Evolutionary conservation across 2,888 invertebrate genomes (phyloP), one percentile per base, ranked within the genome.

Genomic region (Cecidostiba fungosa): DNA sequence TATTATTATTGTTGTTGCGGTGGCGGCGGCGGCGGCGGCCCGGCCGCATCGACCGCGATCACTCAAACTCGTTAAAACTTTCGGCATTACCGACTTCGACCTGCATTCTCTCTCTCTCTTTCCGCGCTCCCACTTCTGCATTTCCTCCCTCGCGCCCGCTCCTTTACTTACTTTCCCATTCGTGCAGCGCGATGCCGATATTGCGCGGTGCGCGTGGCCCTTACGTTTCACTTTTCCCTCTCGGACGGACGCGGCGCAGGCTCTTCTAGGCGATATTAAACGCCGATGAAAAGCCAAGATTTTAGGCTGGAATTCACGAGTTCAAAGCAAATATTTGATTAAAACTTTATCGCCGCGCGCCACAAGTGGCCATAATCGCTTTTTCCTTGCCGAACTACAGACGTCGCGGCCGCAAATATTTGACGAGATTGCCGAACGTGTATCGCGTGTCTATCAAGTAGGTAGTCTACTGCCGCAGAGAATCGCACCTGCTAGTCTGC

Each of bases 11-110:
- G 90, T 92, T 91, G 91, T 92, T 92, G 92, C 91, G 91, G 43
- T 43, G 43, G 39, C 39, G 19, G 54, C 54, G 54, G 92, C 19
- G 70, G 29, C 39, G 39, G 62, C 23, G 29, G n/a, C 54, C 8
- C 54, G 54, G 72, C 90, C 90, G 90, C 92, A 93, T 93, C 92
- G 93, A 92, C 92, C 91, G 90, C 91, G 92, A 93, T 92, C 93
- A 92, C 90, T 93, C 92, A 92, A 92, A 93, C 92, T 93, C 92
- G 93, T 93, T 93, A 93, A 92, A 93, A 93, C 93, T 93, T 93
- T 93, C 88, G 90, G 90, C 92, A 93, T 93, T 93, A 91, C 91
- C 88, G 90, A 91, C 90, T 92, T 91, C 90, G 90, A 90, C 89
- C 90, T 89, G 91, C 90, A 92, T 91, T 92, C 91, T 88, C 91